Conservation (phyloP, 2,797 vertebrate genomes). For the Morus bassanus region DNA sequence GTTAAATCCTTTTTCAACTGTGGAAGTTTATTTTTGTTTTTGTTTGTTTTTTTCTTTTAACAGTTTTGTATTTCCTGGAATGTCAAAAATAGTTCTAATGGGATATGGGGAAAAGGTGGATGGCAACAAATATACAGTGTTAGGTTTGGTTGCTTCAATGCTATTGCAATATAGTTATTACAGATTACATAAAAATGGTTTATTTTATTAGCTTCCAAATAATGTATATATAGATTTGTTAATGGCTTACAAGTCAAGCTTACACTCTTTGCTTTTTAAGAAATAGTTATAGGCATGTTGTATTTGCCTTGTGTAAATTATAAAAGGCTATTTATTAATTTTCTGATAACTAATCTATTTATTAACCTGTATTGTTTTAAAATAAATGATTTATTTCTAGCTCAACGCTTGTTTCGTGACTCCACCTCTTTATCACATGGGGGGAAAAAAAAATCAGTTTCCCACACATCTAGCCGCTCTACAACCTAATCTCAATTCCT, state of each 20-base stretch:
- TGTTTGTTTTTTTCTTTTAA: neutral
- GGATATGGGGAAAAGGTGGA: conserved; percentile 27
- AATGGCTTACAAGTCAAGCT: conserved; percentile 70
- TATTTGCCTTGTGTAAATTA: conserved; percentile 79
- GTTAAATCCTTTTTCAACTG: conserved; percentile 3
- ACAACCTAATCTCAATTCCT: neutral
- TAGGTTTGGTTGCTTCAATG: conserved; percentile 55
- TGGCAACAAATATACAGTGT: conserved; percentile 34
- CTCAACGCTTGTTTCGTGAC: conserved; percentile 42
- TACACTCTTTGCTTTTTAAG: conserved; percentile 72
- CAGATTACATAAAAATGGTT: conserved; percentile 51
- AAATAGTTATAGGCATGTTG: conserved; percentile 76
- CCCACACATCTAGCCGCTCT: neutral
- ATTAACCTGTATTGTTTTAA: conserved; percentile 80
- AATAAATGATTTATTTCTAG: conserved; percentile 80
- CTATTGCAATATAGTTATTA: conserved; percentile 67
- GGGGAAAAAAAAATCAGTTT: neutral
- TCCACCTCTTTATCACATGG: neutral
- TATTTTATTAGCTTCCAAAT: conserved; percentile 68
- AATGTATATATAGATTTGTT: conserved; percentile 68
- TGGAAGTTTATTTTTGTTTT: neutral
- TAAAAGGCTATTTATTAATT: conserved; percentile 79
- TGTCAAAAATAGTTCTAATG: conserved; percentile 11
- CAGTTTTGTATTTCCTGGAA: neutral
- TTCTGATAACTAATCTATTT: conserved; percentile 77